phyloP scores from a whole-genome alignment of 2,888 invertebrate species.

The Apamea sordens region DNA sequence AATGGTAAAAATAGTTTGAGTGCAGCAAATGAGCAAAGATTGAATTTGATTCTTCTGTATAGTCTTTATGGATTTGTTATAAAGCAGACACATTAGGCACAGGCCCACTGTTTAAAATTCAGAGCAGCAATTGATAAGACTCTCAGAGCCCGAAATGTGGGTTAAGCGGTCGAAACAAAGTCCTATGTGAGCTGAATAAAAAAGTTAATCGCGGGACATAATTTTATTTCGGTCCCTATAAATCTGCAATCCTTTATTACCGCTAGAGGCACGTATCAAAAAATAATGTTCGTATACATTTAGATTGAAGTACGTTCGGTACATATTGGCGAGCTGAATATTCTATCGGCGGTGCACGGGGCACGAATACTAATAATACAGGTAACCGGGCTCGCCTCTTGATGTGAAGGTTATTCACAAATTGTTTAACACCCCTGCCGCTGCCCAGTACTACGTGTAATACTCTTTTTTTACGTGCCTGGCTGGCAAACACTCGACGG shows the following conservation, averaged over 20 bases:
- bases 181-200: slow-evolving; percentile 31
- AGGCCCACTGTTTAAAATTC: slow-evolving; percentile 5
- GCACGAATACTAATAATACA: slow-evolving; percentile 71
- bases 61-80: background rate
- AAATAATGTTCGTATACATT: slow-evolving; percentile 72
- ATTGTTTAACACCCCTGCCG: slow-evolving; percentile 50
- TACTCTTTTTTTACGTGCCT: slow-evolving; percentile 4
- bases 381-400: slow-evolving; percentile 12
- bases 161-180: slow-evolving; percentile 7
- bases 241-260: slow-evolving; percentile 56
- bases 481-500: slow-evolving; percentile 3
- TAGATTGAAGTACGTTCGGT: slow-evolving; percentile 68
- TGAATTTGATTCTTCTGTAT: background rate
- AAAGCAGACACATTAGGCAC: background rate
- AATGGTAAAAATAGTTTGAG: background rate
- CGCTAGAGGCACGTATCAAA: slow-evolving; percentile 68
- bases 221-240: slow-evolving; percentile 54
- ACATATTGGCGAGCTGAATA: slow-evolving; percentile 71
- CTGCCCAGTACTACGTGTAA: slow-evolving; percentile 18
- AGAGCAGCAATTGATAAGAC: slow-evolving; percentile 9
- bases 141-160: background rate
- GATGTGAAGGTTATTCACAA: slow-evolving; percentile 40
- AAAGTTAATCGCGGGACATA: slow-evolving; percentile 24
- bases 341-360: slow-evolving; percentile 68
- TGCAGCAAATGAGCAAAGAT: background rate